phyloP scores from a whole-genome alignment of 2,888 invertebrate species.

The Caenorhabditis becei region DNA sequence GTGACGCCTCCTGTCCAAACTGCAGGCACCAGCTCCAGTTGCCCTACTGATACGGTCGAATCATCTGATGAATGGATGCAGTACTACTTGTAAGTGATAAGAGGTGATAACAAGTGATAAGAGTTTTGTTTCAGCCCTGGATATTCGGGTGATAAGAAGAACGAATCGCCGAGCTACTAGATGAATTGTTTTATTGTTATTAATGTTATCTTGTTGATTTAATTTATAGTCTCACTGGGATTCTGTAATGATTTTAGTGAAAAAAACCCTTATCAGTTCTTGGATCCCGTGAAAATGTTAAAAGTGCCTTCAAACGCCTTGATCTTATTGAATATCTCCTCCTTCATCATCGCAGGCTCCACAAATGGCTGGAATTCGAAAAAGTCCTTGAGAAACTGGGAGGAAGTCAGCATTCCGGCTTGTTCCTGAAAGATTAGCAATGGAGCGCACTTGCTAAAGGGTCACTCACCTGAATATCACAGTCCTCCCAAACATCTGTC shows the following conservation, averaged over 20 bases:
- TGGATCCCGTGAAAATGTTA: constrained; percentile 21
- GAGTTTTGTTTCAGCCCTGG: neutral
- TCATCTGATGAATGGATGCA: neutral
- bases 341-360: constrained; percentile 4
- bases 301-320: neutral
- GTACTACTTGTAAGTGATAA: neutral
- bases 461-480: too few relatives aligned
- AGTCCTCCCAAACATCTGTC: constrained; percentile 21
- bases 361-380: constrained; percentile 22
- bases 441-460: too few relatives aligned
- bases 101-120: neutral
- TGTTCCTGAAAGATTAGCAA: neutral
- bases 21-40: neutral
- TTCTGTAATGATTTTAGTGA: neutral
- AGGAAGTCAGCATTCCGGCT: neutral
- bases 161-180: too few relatives aligned
- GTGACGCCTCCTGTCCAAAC: too few relatives aligned
- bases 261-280: constrained; percentile 7
- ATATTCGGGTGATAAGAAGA: too few relatives aligned
- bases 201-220: neutral
- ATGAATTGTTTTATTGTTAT: too few relatives aligned
- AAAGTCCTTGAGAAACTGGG: neutral
- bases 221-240: neutral
- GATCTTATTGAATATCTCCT: constrained; percentile 33
- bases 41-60: neutral